Percentiles rank a stretch among this genome's conserved stretches.
Conservation (phyloP, 2,888 invertebrate genomes). For the Buathra laborator region DNA sequence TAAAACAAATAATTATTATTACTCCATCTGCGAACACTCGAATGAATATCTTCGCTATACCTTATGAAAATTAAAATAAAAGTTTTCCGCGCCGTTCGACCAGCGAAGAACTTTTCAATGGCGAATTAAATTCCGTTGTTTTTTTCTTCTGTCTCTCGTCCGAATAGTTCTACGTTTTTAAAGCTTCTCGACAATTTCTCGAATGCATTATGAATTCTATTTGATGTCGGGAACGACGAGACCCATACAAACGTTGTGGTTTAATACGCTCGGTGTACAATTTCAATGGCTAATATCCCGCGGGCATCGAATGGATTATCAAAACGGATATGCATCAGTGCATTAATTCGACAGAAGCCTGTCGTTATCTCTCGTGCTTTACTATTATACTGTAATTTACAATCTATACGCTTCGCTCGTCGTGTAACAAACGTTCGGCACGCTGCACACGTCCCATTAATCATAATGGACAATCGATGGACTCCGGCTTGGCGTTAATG, state of each 20-base stretch:
- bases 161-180: neutral
- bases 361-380: conserved; percentile 38
- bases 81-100: neutral
- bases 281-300: neutral
- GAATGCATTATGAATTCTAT: neutral
- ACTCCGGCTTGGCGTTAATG: conserved; percentile 30
- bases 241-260: neutral
- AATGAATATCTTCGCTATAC: conserved; percentile 18
- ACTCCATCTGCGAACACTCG: conserved; percentile 11
- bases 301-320: conserved; percentile 24
- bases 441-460: conserved; percentile 71
- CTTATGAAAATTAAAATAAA: neutral
- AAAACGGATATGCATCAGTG: conserved; percentile 35
- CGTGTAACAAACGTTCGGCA: conserved; percentile 37
- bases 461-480: conserved; percentile 75
- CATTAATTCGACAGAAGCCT: conserved; percentile 1
- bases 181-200: neutral
- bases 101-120: conserved; percentile 1
- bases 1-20: conserved; percentile 36
- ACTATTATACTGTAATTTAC: conserved; percentile 50
- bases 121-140: neutral
- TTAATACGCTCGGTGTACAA: neutral
- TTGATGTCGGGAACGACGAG: neutral
- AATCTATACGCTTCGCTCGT: conserved; percentile 25
- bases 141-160: neutral